Evolutionary conservation across 2,797 vertebrate genomes (phyloP).

Genomic region (Eremophila alpestris): DNA sequence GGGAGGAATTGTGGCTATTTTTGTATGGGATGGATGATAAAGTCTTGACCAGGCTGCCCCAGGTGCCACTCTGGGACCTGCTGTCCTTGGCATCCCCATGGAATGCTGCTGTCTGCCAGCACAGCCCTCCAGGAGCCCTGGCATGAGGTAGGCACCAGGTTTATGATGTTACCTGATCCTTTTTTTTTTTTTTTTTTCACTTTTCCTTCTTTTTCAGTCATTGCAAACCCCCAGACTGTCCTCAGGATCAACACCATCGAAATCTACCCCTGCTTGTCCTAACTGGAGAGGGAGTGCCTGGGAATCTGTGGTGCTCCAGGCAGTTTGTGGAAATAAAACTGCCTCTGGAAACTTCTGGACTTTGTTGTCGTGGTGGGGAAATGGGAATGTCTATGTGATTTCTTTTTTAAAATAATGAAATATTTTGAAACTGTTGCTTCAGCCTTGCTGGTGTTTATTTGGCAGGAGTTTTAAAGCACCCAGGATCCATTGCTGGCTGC

Average conservation of each 20-base stretch:
- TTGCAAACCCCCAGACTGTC: slow-evolving; percentile 84
- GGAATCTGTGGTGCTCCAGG: background rate
- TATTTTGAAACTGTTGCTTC: background rate
- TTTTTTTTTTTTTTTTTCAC: background rate
- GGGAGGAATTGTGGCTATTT: fast-evolving
- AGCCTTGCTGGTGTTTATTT: background rate
- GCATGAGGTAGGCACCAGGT: background rate
- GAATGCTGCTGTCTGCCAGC: background rate
- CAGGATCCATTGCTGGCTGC: background rate
- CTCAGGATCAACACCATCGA: slow-evolving; percentile 90
- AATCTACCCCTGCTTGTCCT: slow-evolving; percentile 78
- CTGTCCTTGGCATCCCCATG: fast-evolving
- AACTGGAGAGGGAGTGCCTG: background rate
- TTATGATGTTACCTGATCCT: background rate
- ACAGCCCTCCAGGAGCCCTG: background rate
- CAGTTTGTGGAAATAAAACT: background rate
- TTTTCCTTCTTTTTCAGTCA: slow-evolving; percentile 73
- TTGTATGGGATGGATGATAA: background rate
- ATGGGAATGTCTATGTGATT: background rate
- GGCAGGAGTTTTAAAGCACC: background rate
- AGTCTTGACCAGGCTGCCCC: background rate
- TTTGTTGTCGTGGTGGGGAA: background rate
- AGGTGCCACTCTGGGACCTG: background rate
- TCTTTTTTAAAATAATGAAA: background rate
- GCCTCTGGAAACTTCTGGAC: background rate